Evolutionary conservation across 2,113 vertebrate species (phyloP).

Genomic region (Calyptommatus sinebrachiatus): DNA sequence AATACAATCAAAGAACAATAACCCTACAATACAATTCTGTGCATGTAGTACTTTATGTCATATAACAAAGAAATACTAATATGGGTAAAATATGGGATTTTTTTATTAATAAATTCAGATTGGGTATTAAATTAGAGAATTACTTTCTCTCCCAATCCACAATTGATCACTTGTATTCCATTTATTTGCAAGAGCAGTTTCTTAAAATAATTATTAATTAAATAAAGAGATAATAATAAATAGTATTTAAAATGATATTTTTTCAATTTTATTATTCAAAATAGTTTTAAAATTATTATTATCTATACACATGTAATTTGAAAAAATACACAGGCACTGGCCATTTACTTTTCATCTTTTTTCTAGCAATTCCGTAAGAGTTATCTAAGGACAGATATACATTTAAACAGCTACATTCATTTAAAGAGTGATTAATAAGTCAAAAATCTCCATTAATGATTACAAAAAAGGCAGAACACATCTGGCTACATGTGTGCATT

Average conservation of each 20-base stretch:
- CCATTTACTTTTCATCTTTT: background rate
- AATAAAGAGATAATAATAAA: no score
- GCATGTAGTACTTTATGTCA: background rate
- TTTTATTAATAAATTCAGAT: constrained; percentile 20
- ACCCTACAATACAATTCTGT: background rate
- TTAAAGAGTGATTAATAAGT: constrained; percentile 66
- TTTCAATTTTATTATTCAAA: no score
- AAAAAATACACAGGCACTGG: background rate
- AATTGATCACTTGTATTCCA: constrained; percentile 12
- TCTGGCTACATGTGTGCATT: constrained; percentile 81
- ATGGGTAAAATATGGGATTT: background rate
- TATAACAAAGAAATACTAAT: background rate
- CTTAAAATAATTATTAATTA: no score
- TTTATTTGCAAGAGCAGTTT: constrained; percentile 16
- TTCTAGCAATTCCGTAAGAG: background rate
- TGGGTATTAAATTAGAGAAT: background rate
- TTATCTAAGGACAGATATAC: constrained; percentile 23
- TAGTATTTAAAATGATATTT: no score
- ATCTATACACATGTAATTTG: background rate
- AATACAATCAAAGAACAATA: constrained; percentile 32
- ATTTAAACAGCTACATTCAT: constrained; percentile 52
- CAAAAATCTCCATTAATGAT: constrained; percentile 63
- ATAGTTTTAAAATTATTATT: background rate
- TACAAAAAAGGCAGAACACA: constrained; percentile 63
- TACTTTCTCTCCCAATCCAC: background rate